phyloP scores from a whole-genome alignment of 2,113 vertebrate species.

The Patagioenas fasciata region DNA sequence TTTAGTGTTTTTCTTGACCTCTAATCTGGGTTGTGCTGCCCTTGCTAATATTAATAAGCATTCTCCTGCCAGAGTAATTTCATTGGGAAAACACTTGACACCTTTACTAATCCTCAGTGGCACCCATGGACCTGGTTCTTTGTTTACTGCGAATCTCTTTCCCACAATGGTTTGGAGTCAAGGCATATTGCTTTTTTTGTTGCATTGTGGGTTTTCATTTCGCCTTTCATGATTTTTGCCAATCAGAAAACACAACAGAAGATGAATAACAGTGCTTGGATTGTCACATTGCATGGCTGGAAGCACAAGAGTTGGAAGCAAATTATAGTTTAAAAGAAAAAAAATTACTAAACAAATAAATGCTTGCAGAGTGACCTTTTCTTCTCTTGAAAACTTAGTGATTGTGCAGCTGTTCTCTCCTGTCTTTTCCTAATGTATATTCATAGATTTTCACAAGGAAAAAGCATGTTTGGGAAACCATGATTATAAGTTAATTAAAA shows the following conservation, averaged over 20 bases:
- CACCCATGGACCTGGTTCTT: neutral
- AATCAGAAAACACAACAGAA: neutral
- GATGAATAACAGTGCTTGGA: neutral
- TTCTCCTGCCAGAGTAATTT: neutral
- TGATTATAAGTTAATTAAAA: conserved; percentile 50
- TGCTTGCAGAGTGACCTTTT: conserved; percentile 20
- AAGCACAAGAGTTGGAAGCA: neutral
- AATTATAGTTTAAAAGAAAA: neutral
- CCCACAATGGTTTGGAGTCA: accelerated
- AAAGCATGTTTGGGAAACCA: neutral
- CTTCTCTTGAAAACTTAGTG: neutral
- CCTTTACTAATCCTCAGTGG: neutral
- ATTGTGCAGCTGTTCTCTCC: conserved; percentile 9
- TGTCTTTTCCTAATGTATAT: conserved; percentile 28
- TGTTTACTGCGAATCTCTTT: neutral
- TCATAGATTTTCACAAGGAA: neutral
- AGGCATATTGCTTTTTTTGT: neutral
- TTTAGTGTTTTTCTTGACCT: neutral
- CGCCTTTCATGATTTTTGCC: neutral
- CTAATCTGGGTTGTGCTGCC: neutral
- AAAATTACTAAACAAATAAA: neutral
- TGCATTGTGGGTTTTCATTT: neutral
- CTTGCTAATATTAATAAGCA: neutral
- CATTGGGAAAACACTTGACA: neutral
- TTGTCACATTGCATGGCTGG: neutral